Base-by-base conservation (phyloP, 2,888 invertebrate genomes). In the Drosophila lacicola region DNA sequence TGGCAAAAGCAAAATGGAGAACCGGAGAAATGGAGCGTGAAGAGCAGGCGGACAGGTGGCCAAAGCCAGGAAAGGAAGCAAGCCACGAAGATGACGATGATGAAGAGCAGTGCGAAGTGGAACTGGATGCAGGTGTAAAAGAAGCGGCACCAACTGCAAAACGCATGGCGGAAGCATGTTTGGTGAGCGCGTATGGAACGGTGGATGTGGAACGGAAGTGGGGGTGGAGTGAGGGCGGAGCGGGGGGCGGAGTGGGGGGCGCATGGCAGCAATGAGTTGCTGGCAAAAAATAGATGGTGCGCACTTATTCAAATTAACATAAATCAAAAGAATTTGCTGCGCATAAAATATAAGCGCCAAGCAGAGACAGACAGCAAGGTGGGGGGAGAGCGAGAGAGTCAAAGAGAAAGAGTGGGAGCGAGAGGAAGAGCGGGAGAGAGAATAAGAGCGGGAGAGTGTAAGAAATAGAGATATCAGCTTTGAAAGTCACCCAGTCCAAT, bases 231-330 rank as follows among this genome's bases (percentile, higher is more conserved):
- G 45, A n/a, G 8, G 2, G 9, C 11, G 17, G 17, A 8, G 19
- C 4, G 21, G 14, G 14, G 34, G 29, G 17, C 11, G 21, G 36
- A 21, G 44, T 34, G 47, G 29, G 29, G 47, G 29, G 29, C 8
- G 8, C 2, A 2, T 29, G 70, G 4, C 53, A 51, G 70, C 56
- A 73, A 80, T 58, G 74, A 65, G 74, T 62, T 68, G 65, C 68
- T 55, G 76, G 72, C 80, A 67, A 62, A 78, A 82, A 80, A 76
- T 80, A 71, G 67, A 82, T 83, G 80, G 71, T 61, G 84, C 70
- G 78, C 82, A 77, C 86, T 89, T 84, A 89, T 89, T 86, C 86
- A 86, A 89, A 90, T 89, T 88, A 90, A 84, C 85, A 90, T 89
- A 85, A 90, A 89, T 89, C 90, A 90, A 81, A 90, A 88, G 85